phyloP scores from a whole-genome alignment of 35 echinoderm and acorn worm genomes.

The Acanthaster planci region DNA sequence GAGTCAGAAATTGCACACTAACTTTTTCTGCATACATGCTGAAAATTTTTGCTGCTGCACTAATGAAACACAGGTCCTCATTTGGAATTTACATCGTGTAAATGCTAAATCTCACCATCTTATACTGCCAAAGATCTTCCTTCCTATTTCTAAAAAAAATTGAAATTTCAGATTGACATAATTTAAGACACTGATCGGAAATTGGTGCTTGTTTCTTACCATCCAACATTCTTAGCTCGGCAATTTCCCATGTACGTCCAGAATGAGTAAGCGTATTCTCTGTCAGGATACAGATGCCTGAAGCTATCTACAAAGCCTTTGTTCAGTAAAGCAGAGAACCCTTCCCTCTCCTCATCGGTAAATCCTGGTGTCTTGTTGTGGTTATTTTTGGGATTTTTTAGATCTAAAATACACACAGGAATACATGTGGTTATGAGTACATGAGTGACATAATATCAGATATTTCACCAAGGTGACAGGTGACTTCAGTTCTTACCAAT shows the following conservation, averaged over 20 bases:
- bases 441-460: background rate
- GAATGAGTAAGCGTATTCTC: slow-evolving; percentile 75
- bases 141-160: too few species aligned
- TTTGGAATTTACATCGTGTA: too few species aligned
- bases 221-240: slow-evolving; percentile 87
- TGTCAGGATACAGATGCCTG: slow-evolving; percentile 87
- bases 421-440: too few species aligned
- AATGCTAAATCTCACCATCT: too few species aligned
- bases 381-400: slow-evolving; percentile 94
- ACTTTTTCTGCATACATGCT: too few species aligned
- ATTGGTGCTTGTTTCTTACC: slow-evolving; percentile 61
- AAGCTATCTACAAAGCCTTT: slow-evolving; percentile 84
- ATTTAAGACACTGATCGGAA: too few species aligned
- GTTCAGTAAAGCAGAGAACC: slow-evolving; percentile 66
- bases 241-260: slow-evolving; percentile 99
- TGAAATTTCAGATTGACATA: too few species aligned
- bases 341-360: slow-evolving; percentile 81
- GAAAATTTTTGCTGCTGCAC: too few species aligned
- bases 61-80: too few species aligned
- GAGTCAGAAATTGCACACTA: too few species aligned
- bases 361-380: slow-evolving; percentile 96
- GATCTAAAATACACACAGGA: slow-evolving; percentile 40
- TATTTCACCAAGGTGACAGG: background rate
- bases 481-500: slow-evolving; percentile 66
- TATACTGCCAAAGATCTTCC: too few species aligned